These are phyloP conservation scores for Mactromeris polynyma DNA, from an alignment of 2,888 invertebrate genomes.

Conservation along the genomic window DNA sequence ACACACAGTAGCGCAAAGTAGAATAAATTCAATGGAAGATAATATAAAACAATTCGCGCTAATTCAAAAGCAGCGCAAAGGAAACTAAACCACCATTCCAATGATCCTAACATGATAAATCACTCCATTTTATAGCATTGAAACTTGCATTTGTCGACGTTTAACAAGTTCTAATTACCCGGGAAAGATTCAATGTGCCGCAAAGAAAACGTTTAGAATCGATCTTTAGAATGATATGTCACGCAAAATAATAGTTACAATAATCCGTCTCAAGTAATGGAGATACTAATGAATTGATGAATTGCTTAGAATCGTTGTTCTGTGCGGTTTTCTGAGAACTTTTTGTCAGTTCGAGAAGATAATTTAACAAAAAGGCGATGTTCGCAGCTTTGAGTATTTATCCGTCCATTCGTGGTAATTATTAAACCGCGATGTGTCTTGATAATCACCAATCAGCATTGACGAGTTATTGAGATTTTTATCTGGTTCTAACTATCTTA, in stretches of 20 bases:
- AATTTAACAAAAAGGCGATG: slow-evolving; percentile 37
- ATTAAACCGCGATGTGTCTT: not conserved
- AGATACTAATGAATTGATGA: slow-evolving; percentile 61
- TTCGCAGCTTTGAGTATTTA: slow-evolving; percentile 5
- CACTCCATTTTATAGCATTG: slow-evolving; percentile 57
- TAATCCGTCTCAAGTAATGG: slow-evolving; percentile 52
- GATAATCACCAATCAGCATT: not conserved
- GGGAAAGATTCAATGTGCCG: slow-evolving; percentile 46
- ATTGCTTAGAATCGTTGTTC: slow-evolving; percentile 45
- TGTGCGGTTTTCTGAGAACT: slow-evolving; percentile 30
- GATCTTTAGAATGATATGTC: slow-evolving; percentile 56
- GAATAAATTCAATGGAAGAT: slow-evolving; percentile 33
- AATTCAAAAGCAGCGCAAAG: slow-evolving; percentile 42
- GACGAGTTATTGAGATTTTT: not conserved
- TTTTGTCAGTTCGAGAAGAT: slow-evolving; percentile 24
- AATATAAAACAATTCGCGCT: slow-evolving; percentile 32
- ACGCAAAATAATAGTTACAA: slow-evolving; percentile 59
- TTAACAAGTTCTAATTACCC: slow-evolving; percentile 65
- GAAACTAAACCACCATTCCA: slow-evolving; percentile 29
- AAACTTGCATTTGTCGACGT: slow-evolving; percentile 61
- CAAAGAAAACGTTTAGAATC: slow-evolving; percentile 65
- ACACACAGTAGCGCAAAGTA: not conserved
- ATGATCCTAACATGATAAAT: slow-evolving; percentile 52
- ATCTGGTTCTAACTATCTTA: no score
- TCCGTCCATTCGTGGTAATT: slow-evolving; percentile 17